phyloP scores from a whole-genome alignment of 2,113 vertebrate genomes.

The Apus apus region DNA sequence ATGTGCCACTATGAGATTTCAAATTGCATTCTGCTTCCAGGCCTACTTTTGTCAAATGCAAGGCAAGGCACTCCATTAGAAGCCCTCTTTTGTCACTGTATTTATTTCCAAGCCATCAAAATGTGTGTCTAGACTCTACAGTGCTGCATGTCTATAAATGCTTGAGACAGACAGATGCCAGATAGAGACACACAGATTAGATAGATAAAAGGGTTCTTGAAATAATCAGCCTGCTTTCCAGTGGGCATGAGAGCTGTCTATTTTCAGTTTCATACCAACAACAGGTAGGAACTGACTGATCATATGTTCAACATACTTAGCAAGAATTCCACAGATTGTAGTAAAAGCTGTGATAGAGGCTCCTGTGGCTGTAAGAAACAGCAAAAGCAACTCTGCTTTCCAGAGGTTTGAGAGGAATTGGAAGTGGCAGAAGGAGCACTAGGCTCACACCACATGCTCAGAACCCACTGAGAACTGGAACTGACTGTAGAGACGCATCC shows the following conservation, averaged over 20 bases:
- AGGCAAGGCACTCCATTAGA: background rate
- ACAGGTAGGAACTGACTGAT: conserved; percentile 35
- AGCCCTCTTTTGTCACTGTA: background rate
- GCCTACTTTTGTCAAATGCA: background rate
- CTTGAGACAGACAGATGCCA: background rate
- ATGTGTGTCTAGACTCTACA: background rate
- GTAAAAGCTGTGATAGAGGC: background rate
- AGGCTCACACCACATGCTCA: background rate
- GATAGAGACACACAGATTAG: background rate
- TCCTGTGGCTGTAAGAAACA: background rate
- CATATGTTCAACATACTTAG: background rate
- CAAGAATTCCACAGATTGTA: conserved; percentile 18
- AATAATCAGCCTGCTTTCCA: conserved; percentile 15
- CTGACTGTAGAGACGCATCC: background rate
- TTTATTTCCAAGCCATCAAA: background rate
- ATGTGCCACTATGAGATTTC: background rate
- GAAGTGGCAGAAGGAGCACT: background rate
- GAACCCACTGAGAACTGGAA: background rate
- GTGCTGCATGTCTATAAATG: background rate
- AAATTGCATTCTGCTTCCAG: background rate
- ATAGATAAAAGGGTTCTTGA: background rate
- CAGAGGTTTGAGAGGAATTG: background rate
- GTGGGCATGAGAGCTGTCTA: background rate
- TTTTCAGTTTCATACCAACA: conserved; percentile 16
- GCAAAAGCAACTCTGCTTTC: background rate